These are phyloP conservation scores for Neodiprion virginianus DNA, from an alignment of 1,140 invertebrate genomes.

Conservation along the genomic window DNA sequence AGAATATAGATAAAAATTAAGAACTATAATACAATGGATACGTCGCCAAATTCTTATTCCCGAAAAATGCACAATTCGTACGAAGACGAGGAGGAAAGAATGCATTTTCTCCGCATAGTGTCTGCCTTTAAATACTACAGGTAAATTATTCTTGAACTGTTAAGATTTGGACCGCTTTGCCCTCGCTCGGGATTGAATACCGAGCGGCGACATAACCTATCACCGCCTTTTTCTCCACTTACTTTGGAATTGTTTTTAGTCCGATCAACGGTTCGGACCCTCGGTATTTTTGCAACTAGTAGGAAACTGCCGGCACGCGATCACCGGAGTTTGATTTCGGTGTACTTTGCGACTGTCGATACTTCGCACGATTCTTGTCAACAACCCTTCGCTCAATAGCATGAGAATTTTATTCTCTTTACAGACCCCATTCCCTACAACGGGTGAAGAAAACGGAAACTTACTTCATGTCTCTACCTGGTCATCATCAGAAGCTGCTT, in stretches of 20 bases:
- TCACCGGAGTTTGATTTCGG: constrained; percentile 30
- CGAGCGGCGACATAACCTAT: neutral
- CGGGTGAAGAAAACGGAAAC: constrained; percentile 76
- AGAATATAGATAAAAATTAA: no score
- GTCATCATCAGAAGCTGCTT: constrained; percentile 78
- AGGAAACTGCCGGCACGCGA: constrained; percentile 1
- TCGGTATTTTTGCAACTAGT: constrained; percentile 36
- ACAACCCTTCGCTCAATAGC: constrained; percentile 2
- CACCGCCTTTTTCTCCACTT: constrained; percentile 23
- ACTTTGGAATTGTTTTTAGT: constrained; percentile 24
- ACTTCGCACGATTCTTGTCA: neutral
- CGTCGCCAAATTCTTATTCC: constrained; percentile 38
- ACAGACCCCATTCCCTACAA: constrained; percentile 66
- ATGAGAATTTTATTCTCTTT: constrained; percentile 20
- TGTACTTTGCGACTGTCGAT: constrained; percentile 22
- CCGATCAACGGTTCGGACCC: constrained; percentile 13
- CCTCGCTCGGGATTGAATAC: constrained; percentile 20
- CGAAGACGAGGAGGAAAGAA: constrained; percentile 73
- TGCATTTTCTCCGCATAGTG: constrained; percentile 80
- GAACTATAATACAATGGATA: constrained; percentile 35
- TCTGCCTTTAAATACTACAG: constrained; percentile 83
- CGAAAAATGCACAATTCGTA: constrained; percentile 48
- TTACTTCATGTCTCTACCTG: constrained; percentile 77
- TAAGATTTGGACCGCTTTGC: constrained; percentile 20
- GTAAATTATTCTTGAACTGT: constrained; percentile 60